These are phyloP conservation scores for Archaeoteleia sp. DNA, from an alignment of 2,888 invertebrate species.

Conservation along the genomic window DNA sequence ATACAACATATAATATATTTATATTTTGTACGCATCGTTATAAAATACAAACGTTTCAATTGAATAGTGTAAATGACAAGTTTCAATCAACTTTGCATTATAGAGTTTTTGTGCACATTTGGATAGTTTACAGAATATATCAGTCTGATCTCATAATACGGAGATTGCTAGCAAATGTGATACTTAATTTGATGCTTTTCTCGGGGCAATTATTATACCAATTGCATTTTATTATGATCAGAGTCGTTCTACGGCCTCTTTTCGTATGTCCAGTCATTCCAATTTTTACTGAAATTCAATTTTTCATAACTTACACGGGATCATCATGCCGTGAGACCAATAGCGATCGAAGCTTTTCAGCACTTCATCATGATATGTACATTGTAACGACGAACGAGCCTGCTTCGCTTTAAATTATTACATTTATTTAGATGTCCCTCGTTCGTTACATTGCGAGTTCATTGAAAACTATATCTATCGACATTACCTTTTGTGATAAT, in stretches of 20 bases:
- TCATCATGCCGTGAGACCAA: not conserved
- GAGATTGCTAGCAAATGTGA: conserved; percentile 22
- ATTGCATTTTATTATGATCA: not conserved
- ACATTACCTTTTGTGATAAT: conserved; percentile 11
- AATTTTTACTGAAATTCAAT: conserved; percentile 9
- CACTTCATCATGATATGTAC: conserved; percentile 16
- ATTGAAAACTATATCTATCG: conserved; percentile 8
- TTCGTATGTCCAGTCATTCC: conserved; percentile 18
- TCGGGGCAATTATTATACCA: not conserved
- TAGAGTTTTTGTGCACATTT: conserved; percentile 13
- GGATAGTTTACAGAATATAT: conserved; percentile 28
- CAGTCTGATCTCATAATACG: conserved; percentile 27
- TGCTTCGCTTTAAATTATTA: conserved; percentile 11
- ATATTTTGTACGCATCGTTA: conserved; percentile 41
- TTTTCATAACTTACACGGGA: conserved; percentile 10
- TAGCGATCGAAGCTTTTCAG: conserved; percentile 18
- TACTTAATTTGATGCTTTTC: conserved; percentile 10
- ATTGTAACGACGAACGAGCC: conserved; percentile 3
- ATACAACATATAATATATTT: conserved; percentile 40
- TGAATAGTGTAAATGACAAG: not conserved
- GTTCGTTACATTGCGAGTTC: conserved; percentile 17
- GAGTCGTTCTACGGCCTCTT: conserved; percentile 6
- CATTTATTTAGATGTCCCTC: conserved; percentile 17
- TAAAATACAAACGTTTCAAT: conserved; percentile 19
- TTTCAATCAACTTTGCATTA: no score